Percentiles rank a stretch among this genome's conserved stretches.
These are phyloP conservation scores for Brachyrhaphis roseni DNA, from an alignment of 2,797 vertebrate species.

Conservation along the genomic window DNA sequence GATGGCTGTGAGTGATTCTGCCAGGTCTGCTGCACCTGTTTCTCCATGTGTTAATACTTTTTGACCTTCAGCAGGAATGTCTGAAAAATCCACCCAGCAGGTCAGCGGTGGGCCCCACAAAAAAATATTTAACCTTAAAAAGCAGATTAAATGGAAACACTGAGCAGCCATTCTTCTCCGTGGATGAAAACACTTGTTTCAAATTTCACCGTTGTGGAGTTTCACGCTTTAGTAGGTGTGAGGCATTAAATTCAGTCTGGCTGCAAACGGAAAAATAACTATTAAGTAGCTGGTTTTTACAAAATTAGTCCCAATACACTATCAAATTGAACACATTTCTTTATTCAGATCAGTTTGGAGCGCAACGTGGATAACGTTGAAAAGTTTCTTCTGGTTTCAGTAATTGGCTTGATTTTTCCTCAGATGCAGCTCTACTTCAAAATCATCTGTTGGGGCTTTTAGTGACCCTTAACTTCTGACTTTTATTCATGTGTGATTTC, in stretches of 20 bases:
- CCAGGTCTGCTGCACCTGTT: slow-evolving; percentile 16
- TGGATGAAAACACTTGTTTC: slow-evolving; percentile 11
- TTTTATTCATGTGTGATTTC: slow-evolving; percentile 41
- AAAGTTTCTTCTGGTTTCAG: slow-evolving; percentile 51
- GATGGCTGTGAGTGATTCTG: neutral
- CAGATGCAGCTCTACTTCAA: slow-evolving; percentile 14
- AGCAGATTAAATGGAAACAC: neutral
- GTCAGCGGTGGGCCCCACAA: neutral
- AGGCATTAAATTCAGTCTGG: slow-evolving; percentile 22
- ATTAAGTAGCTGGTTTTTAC: neutral
- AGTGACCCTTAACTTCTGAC: slow-evolving; percentile 35
- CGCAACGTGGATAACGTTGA: slow-evolving; percentile 5
- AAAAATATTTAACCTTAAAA: neutral
- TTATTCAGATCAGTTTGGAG: neutral
- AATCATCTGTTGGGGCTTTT: slow-evolving; percentile 25
- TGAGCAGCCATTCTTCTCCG: neutral
- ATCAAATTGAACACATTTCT: neutral
- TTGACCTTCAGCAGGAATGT: neutral
- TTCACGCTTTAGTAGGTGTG: slow-evolving; percentile 6
- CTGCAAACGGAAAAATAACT: neutral
- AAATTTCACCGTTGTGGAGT: slow-evolving; percentile 3
- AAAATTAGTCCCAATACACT: neutral
- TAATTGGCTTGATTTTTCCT: slow-evolving; percentile 33
- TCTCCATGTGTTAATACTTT: neutral
- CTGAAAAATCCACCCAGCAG: neutral